These are phyloP conservation scores for Pica pica DNA, from an alignment of 2,113 vertebrate species.

Conservation along the genomic window DNA sequence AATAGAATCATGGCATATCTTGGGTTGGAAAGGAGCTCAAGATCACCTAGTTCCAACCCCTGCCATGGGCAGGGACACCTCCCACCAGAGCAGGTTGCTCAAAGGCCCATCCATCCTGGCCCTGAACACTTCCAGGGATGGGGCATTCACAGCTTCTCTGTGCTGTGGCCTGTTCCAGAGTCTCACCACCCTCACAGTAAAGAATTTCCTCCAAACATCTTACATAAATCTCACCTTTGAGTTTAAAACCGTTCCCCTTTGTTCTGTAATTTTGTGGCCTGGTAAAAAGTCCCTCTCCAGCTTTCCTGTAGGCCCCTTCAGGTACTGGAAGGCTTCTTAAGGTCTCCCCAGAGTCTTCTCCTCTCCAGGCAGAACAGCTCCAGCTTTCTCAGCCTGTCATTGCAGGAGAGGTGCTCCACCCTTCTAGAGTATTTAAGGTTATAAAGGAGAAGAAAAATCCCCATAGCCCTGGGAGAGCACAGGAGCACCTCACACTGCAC, in stretches of 20 bases:
- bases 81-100: neutral
- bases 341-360: neutral
- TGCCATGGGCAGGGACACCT: neutral
- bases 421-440: neutral
- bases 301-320: neutral
- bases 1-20: neutral
- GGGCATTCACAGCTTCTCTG: neutral
- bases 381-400: neutral
- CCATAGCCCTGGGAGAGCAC: neutral
- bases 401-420: neutral
- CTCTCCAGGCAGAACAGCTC: neutral
- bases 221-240: accelerated
- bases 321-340: neutral
- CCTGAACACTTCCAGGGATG: neutral
- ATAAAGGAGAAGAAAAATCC: neutral
- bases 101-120: neutral
- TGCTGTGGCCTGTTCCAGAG: neutral
- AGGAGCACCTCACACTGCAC: neutral
- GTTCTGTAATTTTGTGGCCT: neutral
- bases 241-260: neutral
- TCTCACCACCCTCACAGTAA: neutral
- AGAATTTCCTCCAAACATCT: neutral
- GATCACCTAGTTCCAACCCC: neutral
- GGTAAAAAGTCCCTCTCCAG: neutral
- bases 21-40: neutral